These are phyloP conservation scores for Scaptomyza pallida DNA, from an alignment of 1,140 invertebrate species.

Conservation along the genomic window DNA sequence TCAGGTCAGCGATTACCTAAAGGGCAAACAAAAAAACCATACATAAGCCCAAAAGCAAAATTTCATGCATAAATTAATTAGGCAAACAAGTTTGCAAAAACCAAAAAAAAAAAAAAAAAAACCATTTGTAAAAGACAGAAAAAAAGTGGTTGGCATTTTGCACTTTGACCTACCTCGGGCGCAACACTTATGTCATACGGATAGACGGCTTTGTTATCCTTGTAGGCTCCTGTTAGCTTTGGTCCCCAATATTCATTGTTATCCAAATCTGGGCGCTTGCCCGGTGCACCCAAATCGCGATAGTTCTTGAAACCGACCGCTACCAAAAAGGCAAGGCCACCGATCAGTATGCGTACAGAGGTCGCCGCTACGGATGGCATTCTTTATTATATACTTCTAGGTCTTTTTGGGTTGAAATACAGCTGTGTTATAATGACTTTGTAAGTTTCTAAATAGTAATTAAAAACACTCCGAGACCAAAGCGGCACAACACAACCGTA, in stretches of 20 bases:
- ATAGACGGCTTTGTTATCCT: slow-evolving; percentile 60
- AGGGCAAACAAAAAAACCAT: not conserved
- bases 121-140: not conserved
- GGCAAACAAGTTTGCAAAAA: slow-evolving; percentile 22
- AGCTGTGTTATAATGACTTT: not conserved
- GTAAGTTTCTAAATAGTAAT: not conserved
- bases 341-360: slow-evolving; percentile 52
- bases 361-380: slow-evolving; percentile 37
- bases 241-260: slow-evolving; percentile 73
- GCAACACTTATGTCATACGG: slow-evolving; percentile 68
- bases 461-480: not conserved
- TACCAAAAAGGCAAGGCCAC: slow-evolving; percentile 39
- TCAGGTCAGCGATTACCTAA: slow-evolving; percentile 87
- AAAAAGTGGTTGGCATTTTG: not conserved
- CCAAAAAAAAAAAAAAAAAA: too few relatives aligned
- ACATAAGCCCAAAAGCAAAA: not conserved
- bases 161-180: slow-evolving; percentile 46
- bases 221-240: slow-evolving; percentile 29
- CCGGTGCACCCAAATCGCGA: slow-evolving; percentile 51
- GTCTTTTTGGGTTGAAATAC: not conserved
- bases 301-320: slow-evolving; percentile 66
- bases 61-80: slow-evolving; percentile 21
- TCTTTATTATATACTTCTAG: not conserved
- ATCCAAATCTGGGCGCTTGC: slow-evolving; percentile 66
- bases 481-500: not conserved